These are phyloP conservation scores for Phainopepla nitens DNA, from an alignment of 2,113 vertebrate species.

Conservation along the genomic window DNA sequence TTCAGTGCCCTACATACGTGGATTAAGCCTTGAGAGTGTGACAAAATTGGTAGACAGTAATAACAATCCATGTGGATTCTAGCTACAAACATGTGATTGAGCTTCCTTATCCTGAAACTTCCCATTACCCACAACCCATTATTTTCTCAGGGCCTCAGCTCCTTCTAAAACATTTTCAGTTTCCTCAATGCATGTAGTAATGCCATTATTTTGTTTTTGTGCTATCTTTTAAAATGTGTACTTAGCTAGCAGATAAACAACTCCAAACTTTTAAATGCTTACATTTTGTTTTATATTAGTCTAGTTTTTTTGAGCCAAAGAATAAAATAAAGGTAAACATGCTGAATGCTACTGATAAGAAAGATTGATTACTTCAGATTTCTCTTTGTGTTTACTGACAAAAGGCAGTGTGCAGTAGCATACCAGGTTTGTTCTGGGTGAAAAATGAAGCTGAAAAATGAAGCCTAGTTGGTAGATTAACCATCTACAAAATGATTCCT, in stretches of 20 bases:
- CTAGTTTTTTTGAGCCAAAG: conserved; percentile 47
- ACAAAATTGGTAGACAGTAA: neutral
- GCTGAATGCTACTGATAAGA: conserved; percentile 72
- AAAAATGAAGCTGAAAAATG: conserved; percentile 76
- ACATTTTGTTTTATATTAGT: conserved; percentile 53
- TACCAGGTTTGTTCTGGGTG: conserved; percentile 44
- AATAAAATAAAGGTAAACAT: conserved; percentile 62
- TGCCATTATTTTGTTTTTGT: neutral
- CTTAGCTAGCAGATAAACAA: neutral
- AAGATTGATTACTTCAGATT: conserved; percentile 75
- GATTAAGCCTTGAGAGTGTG: neutral
- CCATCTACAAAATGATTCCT: conserved; percentile 46
- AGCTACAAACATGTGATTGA: neutral
- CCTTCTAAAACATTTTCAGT: neutral
- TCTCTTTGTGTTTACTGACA: conserved; percentile 75
- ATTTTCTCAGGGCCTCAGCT: neutral
- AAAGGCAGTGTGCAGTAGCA: conserved; percentile 55
- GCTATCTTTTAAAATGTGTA: neutral
- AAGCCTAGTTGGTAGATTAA: conserved; percentile 52
- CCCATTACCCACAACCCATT: neutral
- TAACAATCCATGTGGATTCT: neutral
- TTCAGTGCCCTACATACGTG: neutral
- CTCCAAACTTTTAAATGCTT: neutral
- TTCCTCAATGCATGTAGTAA: neutral
- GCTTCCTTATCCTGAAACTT: neutral